phyloP scores from a whole-genome alignment of 1,140 invertebrate species.

The Aleiodes sp. region DNA sequence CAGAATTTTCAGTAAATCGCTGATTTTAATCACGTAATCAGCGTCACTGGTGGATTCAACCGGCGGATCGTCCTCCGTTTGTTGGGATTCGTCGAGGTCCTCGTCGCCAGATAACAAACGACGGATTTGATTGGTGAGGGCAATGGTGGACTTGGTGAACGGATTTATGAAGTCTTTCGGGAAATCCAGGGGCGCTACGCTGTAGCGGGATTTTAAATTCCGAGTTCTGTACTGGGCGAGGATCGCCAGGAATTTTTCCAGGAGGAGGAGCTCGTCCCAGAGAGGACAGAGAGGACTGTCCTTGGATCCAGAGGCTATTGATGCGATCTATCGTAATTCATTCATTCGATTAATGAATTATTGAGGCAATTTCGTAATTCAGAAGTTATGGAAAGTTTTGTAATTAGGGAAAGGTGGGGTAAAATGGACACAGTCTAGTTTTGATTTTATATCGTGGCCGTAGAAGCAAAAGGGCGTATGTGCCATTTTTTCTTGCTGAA shows the following conservation, averaged over 20 bases:
- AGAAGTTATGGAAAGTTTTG: too few species aligned
- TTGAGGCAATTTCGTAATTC: too few species aligned
- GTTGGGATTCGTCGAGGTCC: conserved; percentile 26
- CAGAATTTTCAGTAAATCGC: conserved; percentile 41
- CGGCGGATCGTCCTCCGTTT: conserved; percentile 3
- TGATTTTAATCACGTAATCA: conserved; percentile 41
- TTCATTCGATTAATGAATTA: too few species aligned
- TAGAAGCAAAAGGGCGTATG: too few species aligned
- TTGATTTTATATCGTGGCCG: too few species aligned
- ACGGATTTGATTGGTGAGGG: conserved; percentile 42
- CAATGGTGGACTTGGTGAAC: conserved; percentile 42
- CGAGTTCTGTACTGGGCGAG: conserved; percentile 43
- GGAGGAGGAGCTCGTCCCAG: conserved; percentile 49
- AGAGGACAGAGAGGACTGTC: conserved; percentile 46
- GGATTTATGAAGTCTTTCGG: conserved; percentile 44
- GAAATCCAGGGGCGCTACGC: conserved; percentile 41
- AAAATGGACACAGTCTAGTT: too few species aligned
- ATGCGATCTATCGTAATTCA: conserved; percentile 49
- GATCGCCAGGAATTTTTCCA: conserved; percentile 51
- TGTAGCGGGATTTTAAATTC: conserved; percentile 40
- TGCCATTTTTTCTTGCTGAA: too few species aligned
- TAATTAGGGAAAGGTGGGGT: too few species aligned
- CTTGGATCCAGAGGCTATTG: conserved; percentile 45
- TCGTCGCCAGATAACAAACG: conserved; percentile 46
- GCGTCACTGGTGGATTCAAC: conserved; percentile 35